Base-by-base conservation (phyloP, 1,140 invertebrate species). In the Plectrocnemia conspersa region DNA sequence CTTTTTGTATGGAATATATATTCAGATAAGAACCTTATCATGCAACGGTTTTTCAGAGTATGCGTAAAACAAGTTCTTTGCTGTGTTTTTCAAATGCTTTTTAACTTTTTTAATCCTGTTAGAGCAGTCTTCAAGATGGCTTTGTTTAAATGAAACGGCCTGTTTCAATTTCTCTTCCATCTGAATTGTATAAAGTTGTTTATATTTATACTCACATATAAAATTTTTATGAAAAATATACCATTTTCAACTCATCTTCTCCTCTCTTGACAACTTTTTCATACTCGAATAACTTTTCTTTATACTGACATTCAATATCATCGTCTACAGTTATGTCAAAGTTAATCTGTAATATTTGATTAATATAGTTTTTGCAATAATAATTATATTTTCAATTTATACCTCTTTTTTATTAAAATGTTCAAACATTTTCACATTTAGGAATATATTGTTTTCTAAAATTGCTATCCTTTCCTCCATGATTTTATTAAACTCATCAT, bases 281-380 rank as follows among this genome's bases (percentile, higher is more conserved):
- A 53, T 32, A 53, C 0, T 22, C 19, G 10, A 38, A 22, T 29
- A 52, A 22, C 18, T 48, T 3, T 6, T 27, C 25, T 5, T 52
- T 35, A 48, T 58, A 58, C n/a, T 18, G 23, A n/a, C 38, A 40
- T 48, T 52, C 33, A 1, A 18, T 19, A 16, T 58, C 25, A 21
- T 27, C 42, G 24, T 36, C 23, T 15, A 29, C 44, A 11, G n/a
- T 6, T 19, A 9, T 29, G 1, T 47, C 45, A 2, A 45, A 11
- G 3, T 47, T 27, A 11, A 11, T 11, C 5, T 3, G 5, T 13
- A 32, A 32, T 32, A 32, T 9, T 9, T 9, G n/a, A 32, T n/a
- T n/a, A n/a, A n/a, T n/a, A n/a, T n/a, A n/a, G n/a, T n/a, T n/a
- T n/a, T n/a, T n/a, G n/a, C n/a, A n/a, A n/a, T n/a, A n/a, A 23